These are phyloP conservation scores for Cryptoprocta ferox DNA, from an alignment of 2,797 vertebrate genomes.

Conservation along the genomic window DNA sequence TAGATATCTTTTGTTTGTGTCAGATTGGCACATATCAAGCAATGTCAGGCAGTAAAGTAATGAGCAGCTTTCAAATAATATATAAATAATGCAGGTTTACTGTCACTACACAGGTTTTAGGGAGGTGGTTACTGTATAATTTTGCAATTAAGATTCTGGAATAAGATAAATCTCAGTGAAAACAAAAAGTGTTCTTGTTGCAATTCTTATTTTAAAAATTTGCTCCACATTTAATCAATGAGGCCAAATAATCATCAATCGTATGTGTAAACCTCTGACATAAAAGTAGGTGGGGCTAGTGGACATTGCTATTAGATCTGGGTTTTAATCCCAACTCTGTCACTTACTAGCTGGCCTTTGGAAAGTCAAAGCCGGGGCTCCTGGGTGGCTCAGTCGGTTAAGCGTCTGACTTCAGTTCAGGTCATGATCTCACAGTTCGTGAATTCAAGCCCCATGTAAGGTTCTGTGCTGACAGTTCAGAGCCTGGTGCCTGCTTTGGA, in stretches of 20 bases:
- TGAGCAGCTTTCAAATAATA: slow-evolving; percentile 34
- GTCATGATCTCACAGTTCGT: too few relatives aligned
- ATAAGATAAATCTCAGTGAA: neutral
- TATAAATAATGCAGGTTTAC: neutral
- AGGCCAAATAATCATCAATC: neutral
- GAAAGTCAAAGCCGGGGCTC: neutral
- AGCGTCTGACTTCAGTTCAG: too few relatives aligned
- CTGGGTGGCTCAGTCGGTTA: too few relatives aligned
- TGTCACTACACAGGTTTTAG: neutral
- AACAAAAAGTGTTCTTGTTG: neutral
- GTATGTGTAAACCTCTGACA: neutral
- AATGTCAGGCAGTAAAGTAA: slow-evolving; percentile 41
- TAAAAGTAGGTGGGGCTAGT: neutral
- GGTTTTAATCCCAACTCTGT: neutral
- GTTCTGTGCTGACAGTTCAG: too few relatives aligned
- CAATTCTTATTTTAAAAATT: slow-evolving; percentile 9
- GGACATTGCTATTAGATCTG: neutral
- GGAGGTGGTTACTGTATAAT: neutral
- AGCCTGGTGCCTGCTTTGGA: too few relatives aligned
- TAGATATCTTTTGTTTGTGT: neutral
- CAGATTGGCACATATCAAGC: slow-evolving; percentile 10
- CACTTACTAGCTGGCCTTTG: neutral
- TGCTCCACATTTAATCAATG: neutral
- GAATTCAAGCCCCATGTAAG: too few relatives aligned
- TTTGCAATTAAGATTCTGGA: neutral